Evolutionary conservation across 2,888 invertebrate species (phyloP).

Genomic region (Cantharis rufa): DNA sequence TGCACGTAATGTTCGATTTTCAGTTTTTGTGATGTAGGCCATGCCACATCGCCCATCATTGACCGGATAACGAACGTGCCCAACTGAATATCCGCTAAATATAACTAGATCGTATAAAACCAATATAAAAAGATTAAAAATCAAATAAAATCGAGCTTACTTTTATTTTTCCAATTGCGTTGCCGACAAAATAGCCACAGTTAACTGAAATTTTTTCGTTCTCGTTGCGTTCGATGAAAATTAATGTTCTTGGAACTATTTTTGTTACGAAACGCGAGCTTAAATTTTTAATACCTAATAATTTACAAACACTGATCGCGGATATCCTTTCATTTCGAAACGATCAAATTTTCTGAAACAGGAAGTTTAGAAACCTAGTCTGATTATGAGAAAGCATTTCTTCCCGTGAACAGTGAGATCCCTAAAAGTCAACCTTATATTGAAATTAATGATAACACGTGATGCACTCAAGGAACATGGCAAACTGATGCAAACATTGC

Average conservation of each 20-base stretch:
- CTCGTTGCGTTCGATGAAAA: background rate
- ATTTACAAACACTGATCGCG: background rate
- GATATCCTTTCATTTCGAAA: background rate
- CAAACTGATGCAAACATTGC: background rate
- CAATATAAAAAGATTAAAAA: constrained; percentile 9
- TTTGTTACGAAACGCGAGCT: background rate
- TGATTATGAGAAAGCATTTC: background rate
- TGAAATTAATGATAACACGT: background rate
- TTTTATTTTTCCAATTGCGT: background rate
- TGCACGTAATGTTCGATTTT: constrained; percentile 14
- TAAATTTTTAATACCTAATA: background rate
- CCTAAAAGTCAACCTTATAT: background rate
- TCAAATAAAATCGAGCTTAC: background rate
- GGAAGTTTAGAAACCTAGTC: background rate
- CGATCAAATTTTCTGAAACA: background rate
- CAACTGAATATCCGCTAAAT: constrained; percentile 13
- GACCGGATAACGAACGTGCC: constrained; percentile 15
- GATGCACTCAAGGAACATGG: background rate
- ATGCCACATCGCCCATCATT: background rate
- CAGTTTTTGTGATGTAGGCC: background rate
- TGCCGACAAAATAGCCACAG: background rate
- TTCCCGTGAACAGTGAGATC: background rate
- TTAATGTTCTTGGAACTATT: background rate
- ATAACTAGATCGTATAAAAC: constrained; percentile 5
- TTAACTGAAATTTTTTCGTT: background rate